Conservation (phyloP, 2,113 vertebrate genomes). For the Phasianus colchicus region DNA sequence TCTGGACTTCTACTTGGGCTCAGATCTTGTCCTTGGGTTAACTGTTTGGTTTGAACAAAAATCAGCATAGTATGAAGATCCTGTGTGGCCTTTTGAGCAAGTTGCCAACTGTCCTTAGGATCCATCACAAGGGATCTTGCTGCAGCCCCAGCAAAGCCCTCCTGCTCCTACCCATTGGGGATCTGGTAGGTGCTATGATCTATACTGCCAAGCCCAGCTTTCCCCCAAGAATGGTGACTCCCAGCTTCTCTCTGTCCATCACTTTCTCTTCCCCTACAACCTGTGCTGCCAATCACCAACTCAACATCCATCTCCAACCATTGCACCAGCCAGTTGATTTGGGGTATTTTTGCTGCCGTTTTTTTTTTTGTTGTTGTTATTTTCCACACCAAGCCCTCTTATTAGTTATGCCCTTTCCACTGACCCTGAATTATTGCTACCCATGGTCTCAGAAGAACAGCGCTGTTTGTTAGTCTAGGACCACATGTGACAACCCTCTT, state of each 20-base stretch:
- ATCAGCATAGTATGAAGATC: not conserved
- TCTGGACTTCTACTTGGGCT: not conserved
- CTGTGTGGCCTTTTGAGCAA: not conserved
- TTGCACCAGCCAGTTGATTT: not conserved
- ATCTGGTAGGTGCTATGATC: not conserved
- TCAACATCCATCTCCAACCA: not conserved
- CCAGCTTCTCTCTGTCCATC: not conserved
- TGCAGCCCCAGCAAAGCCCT: not conserved
- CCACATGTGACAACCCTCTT: constrained; percentile 65
- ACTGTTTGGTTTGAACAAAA: not conserved
- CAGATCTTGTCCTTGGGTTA: not conserved
- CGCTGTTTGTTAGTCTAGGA: constrained; percentile 72
- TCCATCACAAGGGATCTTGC: not conserved
- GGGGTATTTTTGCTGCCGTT: not conserved
- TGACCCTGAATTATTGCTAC: constrained; percentile 76
- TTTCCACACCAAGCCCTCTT: constrained; percentile 36
- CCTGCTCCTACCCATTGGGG: rapidly evolving
- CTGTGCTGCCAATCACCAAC: not conserved
- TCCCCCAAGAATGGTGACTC: not conserved
- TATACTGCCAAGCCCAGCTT: not conserved
- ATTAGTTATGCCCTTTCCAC: constrained; percentile 67
- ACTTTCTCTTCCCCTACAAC: not conserved
- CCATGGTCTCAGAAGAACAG: constrained; percentile 71
- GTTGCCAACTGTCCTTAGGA: not conserved
- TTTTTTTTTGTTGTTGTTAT: constrained; percentile 22